A percentile compares a stretch with the other conserved stretches of the same genome.
Evolutionary conservation across 2,888 invertebrate genomes (phyloP).

Genomic region (Dioctria linearis): DNA sequence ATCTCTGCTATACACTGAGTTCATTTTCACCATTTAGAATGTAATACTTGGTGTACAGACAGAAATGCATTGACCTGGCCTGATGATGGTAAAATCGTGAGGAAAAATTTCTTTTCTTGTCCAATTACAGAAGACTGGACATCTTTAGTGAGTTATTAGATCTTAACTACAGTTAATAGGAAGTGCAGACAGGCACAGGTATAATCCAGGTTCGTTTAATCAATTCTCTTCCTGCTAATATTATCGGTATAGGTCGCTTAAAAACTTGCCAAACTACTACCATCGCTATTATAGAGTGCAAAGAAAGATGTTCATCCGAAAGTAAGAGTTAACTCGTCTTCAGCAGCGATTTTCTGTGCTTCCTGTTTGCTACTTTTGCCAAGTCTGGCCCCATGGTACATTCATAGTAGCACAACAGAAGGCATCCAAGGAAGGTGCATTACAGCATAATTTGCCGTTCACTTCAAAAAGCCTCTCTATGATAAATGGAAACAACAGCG

Average conservation of each 20-base stretch:
- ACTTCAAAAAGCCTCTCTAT: not conserved
- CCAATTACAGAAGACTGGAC: slow-evolving; percentile 35
- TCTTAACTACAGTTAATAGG: slow-evolving; percentile 17
- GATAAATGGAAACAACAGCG: not conserved
- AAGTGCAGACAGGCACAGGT: slow-evolving; percentile 9
- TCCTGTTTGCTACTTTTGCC: slow-evolving; percentile 27
- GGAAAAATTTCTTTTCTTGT: slow-evolving; percentile 8
- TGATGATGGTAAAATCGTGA: slow-evolving; percentile 20
- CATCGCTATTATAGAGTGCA: not conserved
- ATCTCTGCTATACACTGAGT: not conserved
- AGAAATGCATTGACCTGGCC: slow-evolving; percentile 31
- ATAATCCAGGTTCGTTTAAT: not conserved
- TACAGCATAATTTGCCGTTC: not conserved
- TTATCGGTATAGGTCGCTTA: not conserved
- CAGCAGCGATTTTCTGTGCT: slow-evolving; percentile 24
- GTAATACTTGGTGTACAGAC: not conserved
- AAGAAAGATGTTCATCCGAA: slow-evolving; percentile 40
- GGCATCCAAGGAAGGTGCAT: not conserved
- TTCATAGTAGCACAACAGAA: not conserved
- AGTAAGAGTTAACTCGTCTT: slow-evolving; percentile 42
- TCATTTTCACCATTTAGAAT: not conserved
- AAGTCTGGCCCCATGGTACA: not conserved
- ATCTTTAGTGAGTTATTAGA: slow-evolving; percentile 42
- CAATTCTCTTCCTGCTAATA: slow-evolving; percentile 35
- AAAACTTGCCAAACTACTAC: not conserved